Conservation (phyloP, 2,888 invertebrate species). For the Drosophila kanekoi region DNA sequence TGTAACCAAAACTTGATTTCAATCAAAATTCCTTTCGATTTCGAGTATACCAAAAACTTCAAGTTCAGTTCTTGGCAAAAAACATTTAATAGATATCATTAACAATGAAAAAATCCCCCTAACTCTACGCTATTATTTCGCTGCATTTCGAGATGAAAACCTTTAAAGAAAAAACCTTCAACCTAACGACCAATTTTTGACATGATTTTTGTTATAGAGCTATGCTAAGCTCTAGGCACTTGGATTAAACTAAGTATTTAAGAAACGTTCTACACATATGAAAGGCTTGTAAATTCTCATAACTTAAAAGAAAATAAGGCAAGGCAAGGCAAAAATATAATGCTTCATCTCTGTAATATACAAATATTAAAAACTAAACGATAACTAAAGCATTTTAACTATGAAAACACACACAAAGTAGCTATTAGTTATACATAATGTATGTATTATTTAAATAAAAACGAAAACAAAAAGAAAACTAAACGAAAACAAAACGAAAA, state of each 20-base stretch:
- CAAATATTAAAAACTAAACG: constrained; percentile 44
- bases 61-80: not conserved
- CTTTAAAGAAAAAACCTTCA: constrained; percentile 35
- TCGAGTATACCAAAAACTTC: constrained; percentile 40
- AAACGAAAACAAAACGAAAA: too few relatives aligned
- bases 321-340: constrained; percentile 34
- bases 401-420: constrained; percentile 47
- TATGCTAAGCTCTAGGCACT: constrained; percentile 48
- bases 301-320: constrained; percentile 23
- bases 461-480: too few relatives aligned
- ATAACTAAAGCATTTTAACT: constrained; percentile 68
- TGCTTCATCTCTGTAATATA: constrained; percentile 79
- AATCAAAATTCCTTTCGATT: constrained; percentile 20
- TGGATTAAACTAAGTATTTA: constrained; percentile 34
- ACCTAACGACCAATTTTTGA: constrained; percentile 79
- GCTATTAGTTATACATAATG: constrained; percentile 43
- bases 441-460: constrained; percentile 23
- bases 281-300: constrained; percentile 77
- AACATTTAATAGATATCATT: not conserved
- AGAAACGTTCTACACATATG: constrained; percentile 34
- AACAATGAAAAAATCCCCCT: not conserved
- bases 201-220: constrained; percentile 48
- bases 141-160: constrained; percentile 27
- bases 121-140: not conserved
- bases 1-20: constrained; percentile 23